Conservation (phyloP, 53 echinoderm and acorn worm species). For the Patiria pectinifera region DNA sequence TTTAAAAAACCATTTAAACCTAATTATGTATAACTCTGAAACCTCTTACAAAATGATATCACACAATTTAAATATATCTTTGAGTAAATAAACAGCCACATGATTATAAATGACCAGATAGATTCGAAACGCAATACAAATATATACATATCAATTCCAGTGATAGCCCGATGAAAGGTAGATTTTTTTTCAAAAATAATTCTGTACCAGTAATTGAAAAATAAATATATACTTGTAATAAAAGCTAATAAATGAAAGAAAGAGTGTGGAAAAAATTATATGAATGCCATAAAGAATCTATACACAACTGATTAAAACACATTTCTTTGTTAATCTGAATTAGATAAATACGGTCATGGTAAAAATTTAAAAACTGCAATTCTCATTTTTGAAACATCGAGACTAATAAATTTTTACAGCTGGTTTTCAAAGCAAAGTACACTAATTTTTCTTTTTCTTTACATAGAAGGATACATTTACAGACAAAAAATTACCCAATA, state of each 20-base stretch:
- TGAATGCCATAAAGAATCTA: too few relatives aligned
- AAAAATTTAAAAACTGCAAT: too few relatives aligned
- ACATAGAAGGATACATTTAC: too few relatives aligned
- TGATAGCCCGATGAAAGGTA: not conserved
- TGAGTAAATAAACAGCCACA: slow-evolving; percentile 15
- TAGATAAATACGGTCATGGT: too few relatives aligned
- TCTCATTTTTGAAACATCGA: too few relatives aligned
- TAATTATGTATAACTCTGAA: not conserved
- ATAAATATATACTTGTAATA: not conserved
- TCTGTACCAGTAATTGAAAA: not conserved
- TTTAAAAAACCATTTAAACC: not conserved
- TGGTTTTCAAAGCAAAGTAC: too few relatives aligned
- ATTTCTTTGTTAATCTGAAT: too few relatives aligned
- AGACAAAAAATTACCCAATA: too few relatives aligned
- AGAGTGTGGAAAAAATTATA: not conserved
- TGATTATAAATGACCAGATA: slow-evolving; percentile 7
- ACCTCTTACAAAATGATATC: not conserved
- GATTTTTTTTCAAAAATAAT: not conserved
- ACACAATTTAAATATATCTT: slow-evolving; percentile 42
- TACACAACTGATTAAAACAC: too few relatives aligned
- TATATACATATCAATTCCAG: slow-evolving; percentile 24
- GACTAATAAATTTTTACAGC: too few relatives aligned
- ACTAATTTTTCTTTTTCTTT: too few relatives aligned
- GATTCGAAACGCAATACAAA: not conserved
- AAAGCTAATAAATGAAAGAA: not conserved